A percentile compares a stretch with the other conserved stretches of the same genome.
phyloP scores from a whole-genome alignment of 2,113 vertebrate genomes.

The Strix aluco region DNA sequence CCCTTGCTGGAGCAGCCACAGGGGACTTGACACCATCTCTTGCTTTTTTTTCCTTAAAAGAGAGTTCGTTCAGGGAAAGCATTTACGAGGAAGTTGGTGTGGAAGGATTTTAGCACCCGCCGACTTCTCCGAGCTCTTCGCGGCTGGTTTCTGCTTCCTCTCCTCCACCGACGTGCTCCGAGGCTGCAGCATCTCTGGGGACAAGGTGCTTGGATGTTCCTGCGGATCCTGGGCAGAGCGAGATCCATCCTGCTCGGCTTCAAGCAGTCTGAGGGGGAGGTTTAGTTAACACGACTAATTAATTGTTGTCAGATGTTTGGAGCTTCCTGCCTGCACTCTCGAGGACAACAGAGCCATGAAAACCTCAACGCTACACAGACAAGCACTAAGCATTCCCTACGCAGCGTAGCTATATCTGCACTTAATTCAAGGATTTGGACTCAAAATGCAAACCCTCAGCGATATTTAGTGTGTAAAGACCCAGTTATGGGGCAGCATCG shows the following conservation, averaged over 20 bases:
- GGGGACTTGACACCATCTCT: accelerated
- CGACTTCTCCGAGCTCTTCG: neutral
- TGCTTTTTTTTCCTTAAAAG: neutral
- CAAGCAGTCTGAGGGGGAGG: no score
- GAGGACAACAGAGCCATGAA: neutral
- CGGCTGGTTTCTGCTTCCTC: neutral
- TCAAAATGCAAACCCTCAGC: neutral
- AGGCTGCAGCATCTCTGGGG: accelerated
- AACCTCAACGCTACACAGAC: accelerated
- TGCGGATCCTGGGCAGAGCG: accelerated
- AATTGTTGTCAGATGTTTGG: no score
- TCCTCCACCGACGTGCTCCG: neutral
- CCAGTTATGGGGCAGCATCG: accelerated
- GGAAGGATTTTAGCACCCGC: neutral
- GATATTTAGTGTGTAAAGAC: accelerated
- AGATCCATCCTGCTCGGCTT: neutral
- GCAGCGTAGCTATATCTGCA: neutral
- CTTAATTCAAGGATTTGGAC: neutral
- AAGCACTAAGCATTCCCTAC: no score
- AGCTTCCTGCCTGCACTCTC: neutral
- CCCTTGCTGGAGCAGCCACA: neutral
- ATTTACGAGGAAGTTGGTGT: neutral
- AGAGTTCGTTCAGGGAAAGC: neutral
- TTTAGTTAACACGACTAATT: neutral
- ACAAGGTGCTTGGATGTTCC: neutral